Evolutionary conservation across 2,797 vertebrate genomes (phyloP).

Genomic region (Okamejei kenojei): DNA sequence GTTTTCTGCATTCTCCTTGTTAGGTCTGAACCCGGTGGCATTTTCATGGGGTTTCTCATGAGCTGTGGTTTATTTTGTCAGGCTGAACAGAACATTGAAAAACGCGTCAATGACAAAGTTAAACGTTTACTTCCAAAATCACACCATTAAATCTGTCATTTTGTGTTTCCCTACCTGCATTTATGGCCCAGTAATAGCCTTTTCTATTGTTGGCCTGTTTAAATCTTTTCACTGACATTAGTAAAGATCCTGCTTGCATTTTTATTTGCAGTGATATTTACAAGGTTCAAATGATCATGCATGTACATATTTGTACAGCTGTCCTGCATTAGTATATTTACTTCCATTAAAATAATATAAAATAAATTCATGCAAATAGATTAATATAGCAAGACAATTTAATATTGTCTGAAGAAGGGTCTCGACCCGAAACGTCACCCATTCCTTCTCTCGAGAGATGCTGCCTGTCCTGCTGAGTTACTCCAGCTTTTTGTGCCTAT

Average conservation of each 20-base stretch:
- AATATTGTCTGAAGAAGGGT: too few relatives aligned
- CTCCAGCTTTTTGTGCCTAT: too few relatives aligned
- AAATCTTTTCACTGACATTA: not conserved
- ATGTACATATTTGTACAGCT: not conserved
- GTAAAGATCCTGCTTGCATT: not conserved
- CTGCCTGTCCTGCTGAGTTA: too few relatives aligned
- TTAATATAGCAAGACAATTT: not conserved
- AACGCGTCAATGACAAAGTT: not conserved
- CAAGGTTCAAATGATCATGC: not conserved
- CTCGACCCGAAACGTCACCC: too few relatives aligned
- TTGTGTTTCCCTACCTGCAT: not conserved
- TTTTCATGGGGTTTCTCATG: too few relatives aligned
- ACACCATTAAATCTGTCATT: not conserved
- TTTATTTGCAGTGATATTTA: not conserved
- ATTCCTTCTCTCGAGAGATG: too few relatives aligned
- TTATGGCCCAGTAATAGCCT: not conserved
- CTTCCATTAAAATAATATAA: not conserved
- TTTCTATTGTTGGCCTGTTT: not conserved
- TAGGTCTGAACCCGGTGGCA: too few relatives aligned
- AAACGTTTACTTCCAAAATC: not conserved
- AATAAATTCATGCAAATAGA: not conserved
- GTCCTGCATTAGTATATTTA: not conserved
- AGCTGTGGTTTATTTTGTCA: not conserved
- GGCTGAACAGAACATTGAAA: not conserved
- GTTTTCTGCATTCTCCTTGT: too few relatives aligned